Evolutionary conservation across 2,888 invertebrate genomes (phyloP), one percentile per base, ranked within the genome.

Genomic region (Sepioteuthis lessoniana): DNA sequence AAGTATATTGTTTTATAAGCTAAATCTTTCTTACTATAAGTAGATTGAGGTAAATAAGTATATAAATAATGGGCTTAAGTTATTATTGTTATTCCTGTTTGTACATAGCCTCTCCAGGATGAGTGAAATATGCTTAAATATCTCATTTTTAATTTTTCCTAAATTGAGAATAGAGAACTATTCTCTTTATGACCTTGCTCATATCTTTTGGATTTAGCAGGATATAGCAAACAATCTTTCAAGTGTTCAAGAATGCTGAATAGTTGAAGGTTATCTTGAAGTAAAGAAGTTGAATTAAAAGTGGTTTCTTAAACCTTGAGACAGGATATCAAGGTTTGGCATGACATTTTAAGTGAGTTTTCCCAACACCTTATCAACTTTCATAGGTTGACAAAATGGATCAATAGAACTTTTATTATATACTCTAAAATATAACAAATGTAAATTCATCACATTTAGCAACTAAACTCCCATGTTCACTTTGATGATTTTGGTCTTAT

Each of bases 51-150:
- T 76, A n/a, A 76, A 35, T 76, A 76, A 76, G 76, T 76, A 76
- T n/a, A 76, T n/a, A 76, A 76, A 76, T 76, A 76, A 76, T 76
- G 76, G 76, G 76, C 76, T 76, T 76, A 76, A 76, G 76, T 35
- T 76, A 76, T 76, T 76, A 76, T 13, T 76, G 31, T 76, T 76
- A 50, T 50, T 50, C 50, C 50, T 55, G 55, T 25, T 55, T 25
- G 55, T 35, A 76, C 19, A 35, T 76, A 13, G n/a, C 76, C 76
- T 76, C 35, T 35, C 7, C 35, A 8, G n/a, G 76, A 76, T 76
- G 76, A 76, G 19, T 13, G 35, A 76, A 76, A 76, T 76, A 76
- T 76, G n/a, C 35, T 76, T 76, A 55, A 21, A 55, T 55, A 76
- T 76, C 35, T 35, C 35, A 35, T n/a, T 28, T 28, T 76, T n/a